Conservation (phyloP, 2,797 vertebrate species). For the Aselliscus stoliczkanus region DNA sequence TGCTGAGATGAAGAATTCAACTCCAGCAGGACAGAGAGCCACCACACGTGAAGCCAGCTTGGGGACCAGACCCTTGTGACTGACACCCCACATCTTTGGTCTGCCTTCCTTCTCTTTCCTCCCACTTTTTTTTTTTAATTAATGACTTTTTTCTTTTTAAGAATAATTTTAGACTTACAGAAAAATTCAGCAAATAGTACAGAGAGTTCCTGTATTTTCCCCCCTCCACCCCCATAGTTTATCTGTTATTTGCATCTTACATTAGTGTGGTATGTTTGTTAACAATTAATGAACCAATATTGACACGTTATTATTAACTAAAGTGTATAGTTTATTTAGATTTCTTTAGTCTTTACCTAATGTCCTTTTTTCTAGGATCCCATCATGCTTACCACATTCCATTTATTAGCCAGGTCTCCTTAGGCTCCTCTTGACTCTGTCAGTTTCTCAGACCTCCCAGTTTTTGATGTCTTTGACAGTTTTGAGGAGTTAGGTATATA, state of each 20-base stretch:
- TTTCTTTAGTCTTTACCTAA: background rate
- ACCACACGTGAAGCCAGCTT: background rate
- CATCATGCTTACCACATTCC: background rate
- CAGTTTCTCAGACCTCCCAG: background rate
- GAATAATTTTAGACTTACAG: background rate
- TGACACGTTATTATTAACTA: background rate
- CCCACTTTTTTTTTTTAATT: background rate
- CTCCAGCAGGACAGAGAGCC: background rate
- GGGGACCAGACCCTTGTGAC: background rate
- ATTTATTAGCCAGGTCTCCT: background rate
- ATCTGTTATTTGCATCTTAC: background rate
- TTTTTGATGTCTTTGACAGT: background rate
- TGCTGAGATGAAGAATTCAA: background rate
- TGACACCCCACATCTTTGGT: background rate
- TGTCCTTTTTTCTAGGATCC: background rate
- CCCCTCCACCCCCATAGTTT: accelerated
- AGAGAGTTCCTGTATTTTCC: background rate
- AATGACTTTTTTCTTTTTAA: background rate
- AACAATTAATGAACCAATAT: background rate
- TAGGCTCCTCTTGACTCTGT: background rate
- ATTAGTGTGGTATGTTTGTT: background rate
- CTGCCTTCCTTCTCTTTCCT: background rate
- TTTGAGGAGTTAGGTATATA: background rate
- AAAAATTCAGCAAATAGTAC: background rate
- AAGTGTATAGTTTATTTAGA: background rate